Conservation (phyloP, 2,113 vertebrate genomes). For the Arvicanthis niloticus region DNA sequence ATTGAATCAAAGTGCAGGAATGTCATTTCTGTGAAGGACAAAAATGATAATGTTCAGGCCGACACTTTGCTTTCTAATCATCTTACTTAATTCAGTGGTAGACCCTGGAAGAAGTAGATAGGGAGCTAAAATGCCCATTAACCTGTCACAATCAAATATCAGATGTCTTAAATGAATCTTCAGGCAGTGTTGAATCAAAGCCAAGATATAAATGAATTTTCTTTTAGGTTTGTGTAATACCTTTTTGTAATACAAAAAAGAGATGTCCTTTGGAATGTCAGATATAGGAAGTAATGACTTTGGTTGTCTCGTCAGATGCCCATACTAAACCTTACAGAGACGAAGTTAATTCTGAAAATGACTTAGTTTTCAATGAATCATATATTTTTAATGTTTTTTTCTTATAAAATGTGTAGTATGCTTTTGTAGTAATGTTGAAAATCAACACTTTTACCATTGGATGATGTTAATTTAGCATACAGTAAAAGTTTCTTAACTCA, state of each 20-base stretch:
- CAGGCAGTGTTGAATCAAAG: slow-evolving; percentile 54
- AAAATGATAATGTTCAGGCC: slow-evolving; percentile 5
- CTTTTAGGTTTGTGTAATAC: slow-evolving; percentile 40
- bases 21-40: neutral
- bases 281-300: slow-evolving; percentile 36
- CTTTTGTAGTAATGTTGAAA: neutral
- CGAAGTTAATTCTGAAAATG: neutral
- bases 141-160: slow-evolving; percentile 67
- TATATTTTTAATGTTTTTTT: neutral
- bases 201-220: slow-evolving; percentile 67
- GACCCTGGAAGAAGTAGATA: slow-evolving; percentile 40
- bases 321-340: neutral
- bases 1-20: slow-evolving; percentile 49
- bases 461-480: neutral
- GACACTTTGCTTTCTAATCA: slow-evolving; percentile 57
- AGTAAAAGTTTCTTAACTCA: neutral
- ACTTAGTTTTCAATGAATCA: neutral
- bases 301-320: neutral
- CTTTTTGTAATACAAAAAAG: slow-evolving; percentile 45
- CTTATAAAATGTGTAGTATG: neutral
- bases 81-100: slow-evolving; percentile 54
- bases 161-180: slow-evolving; percentile 63
- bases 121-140: slow-evolving; percentile 60
- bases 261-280: slow-evolving; percentile 67
- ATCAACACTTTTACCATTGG: neutral